Base-by-base conservation (phyloP, 1,140 invertebrate genomes). In the Ceratosolen solmsi region DNA sequence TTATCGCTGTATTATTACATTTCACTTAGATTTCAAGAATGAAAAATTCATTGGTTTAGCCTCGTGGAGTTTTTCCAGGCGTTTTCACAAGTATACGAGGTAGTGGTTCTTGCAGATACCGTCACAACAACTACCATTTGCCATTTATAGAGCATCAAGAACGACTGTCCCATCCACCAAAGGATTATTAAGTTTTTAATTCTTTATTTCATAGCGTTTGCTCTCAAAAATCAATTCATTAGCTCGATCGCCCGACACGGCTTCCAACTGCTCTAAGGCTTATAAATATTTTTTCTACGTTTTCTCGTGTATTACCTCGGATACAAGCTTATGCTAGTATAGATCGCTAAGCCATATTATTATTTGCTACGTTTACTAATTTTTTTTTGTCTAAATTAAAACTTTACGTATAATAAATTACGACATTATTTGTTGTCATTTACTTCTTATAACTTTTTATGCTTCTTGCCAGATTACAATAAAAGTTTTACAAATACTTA, bases 21-120 rank as follows among this genome's bases (percentile, higher is more conserved):
- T 17, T 25, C n/a, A 33, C 36, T 65, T 65, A 33, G 54, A 70
- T 56, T 79, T 70, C 63, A 15, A 41, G 20, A 3, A 71, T 79
- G 77, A 78, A 78, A 78, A 68, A 68, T 68, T 78, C 75, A 78
- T 78, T 38, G 30, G 38, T 1, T 38, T 30, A 17, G 58, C 63
- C 36, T 68, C 36, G 20, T 15, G 33, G 63, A 25, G 63, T 38
- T 68, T 68, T 68, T 68, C 36, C 33, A 38, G 33, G 15, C 17
- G 63, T 58, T 78, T 54, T 70, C 72, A 0, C 27, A 56, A 56
- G 30, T 25, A 13, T 33, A 27, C 5, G 33, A 27, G 2, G 15
- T 68, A 38, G 20, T 0, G 20, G 2, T 68, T 38, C 20, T 68
- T 9, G 15, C 15, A 9, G 17, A 38, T 5, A n/a, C 17, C 33